Evolutionary conservation across 2,888 invertebrate species (phyloP).

Genomic region (Meiosimyza platycephala): DNA sequence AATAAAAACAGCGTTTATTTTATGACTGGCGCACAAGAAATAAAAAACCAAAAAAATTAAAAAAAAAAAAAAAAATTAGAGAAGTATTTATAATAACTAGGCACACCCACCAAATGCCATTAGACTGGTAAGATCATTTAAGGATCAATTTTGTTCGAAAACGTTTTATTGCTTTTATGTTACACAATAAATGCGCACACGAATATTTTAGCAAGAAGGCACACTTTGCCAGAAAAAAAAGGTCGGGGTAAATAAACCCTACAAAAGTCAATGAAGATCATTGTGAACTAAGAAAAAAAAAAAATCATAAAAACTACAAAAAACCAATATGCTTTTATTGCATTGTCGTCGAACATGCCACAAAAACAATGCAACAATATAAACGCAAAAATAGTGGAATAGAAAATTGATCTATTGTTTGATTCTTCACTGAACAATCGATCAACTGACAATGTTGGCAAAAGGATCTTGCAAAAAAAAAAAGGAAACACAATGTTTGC

Average conservation of each 20-base stretch:
- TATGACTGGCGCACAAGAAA: no score
- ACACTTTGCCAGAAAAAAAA: slow-evolving; percentile 10
- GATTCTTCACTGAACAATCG: slow-evolving; percentile 13
- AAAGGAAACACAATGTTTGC: slow-evolving; percentile 46
- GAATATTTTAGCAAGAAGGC: neutral
- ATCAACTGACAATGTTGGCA: slow-evolving; percentile 27
- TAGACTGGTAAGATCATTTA: no score
- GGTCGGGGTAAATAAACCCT: slow-evolving; percentile 11
- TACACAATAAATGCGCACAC: neutral
- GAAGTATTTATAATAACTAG: neutral
- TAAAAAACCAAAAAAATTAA: neutral
- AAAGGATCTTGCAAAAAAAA: slow-evolving; percentile 9
- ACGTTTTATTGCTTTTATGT: neutral
- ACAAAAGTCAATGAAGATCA: slow-evolving; percentile 20
- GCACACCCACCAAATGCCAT: neutral
- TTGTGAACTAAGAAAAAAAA: neutral
- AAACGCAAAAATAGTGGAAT: neutral
- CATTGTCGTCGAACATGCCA: slow-evolving; percentile 24
- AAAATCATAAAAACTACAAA: neutral
- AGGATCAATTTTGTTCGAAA: neutral
- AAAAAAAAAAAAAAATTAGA: neutral
- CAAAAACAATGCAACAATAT: neutral
- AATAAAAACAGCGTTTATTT: neutral
- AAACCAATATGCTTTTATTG: slow-evolving; percentile 15
- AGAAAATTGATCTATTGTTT: neutral